Evolutionary conservation across 2,797 vertebrate genomes (phyloP).

Genomic region (Miichthys miiuy): DNA sequence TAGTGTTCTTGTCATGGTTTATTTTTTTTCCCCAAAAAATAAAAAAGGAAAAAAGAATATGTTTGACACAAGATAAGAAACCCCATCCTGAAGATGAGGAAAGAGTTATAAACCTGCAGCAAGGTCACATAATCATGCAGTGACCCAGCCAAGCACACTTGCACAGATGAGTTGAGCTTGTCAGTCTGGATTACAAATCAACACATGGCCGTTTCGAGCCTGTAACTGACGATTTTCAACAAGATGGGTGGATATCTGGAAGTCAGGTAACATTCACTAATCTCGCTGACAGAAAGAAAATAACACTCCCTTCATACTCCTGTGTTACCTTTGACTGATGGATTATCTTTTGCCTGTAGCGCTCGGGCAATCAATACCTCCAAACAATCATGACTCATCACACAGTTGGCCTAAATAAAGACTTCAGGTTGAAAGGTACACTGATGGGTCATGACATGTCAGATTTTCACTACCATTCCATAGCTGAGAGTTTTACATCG

Average conservation of each 20-base stretch:
- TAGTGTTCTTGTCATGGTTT: conserved; percentile 55
- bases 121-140: conserved; percentile 81
- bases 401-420: conserved; percentile 17
- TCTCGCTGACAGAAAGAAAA: conserved; percentile 36
- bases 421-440: conserved; percentile 20
- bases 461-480: conserved; percentile 9
- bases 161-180: conserved; percentile 77
- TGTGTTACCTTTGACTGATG: conserved; percentile 41
- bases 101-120: conserved; percentile 74
- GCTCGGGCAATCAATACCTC: conserved; percentile 28
- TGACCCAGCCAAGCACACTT: conserved; percentile 74
- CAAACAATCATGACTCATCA: background rate
- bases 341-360: conserved; percentile 27
- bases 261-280: conserved; percentile 55
- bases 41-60: conserved; percentile 43
- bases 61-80: conserved; percentile 61
- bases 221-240: conserved; percentile 53
- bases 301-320: background rate
- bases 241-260: conserved; percentile 55
- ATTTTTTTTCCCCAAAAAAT: conserved; percentile 26
- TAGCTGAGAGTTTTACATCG: background rate
- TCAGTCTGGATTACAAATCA: conserved; percentile 77
- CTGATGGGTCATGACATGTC: background rate
- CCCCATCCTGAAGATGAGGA: conserved; percentile 56
- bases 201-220: conserved; percentile 53